Base-by-base conservation (phyloP, 2,113 vertebrate species). In the Cyrtonyx montezumae region DNA sequence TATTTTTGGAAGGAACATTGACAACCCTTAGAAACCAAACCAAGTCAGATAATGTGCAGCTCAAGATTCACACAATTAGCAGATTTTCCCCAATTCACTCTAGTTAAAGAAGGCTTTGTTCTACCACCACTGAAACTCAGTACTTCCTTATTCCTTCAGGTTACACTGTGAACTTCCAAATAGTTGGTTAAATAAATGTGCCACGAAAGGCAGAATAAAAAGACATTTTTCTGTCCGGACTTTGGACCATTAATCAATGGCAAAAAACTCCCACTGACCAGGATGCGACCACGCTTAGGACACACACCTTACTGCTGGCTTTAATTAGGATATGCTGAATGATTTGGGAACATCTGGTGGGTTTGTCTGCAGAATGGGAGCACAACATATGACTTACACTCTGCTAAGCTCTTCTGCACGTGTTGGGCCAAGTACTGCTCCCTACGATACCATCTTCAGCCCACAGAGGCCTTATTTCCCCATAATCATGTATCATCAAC, bases 191-290 rank as follows among this genome's bases (percentile, higher is more conserved):
- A 63, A 53, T 30, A 23, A 8, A 56, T 25, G 5, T 43, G 18
- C 7, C 61, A 61, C 25, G 13, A 78, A 78, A 15, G 2, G 42
- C 0, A 63, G 14, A 82, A 73, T 76, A 37, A 89, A 82, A 15
- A 1, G 9, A 11, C 4, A 34, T 55, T 79, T 84, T 45, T 77
- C 4, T 7, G 30, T 22, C n/a, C n/a, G 71, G 43, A 78, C 79
- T 49, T 70, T 51, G 30, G 9, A 6, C 28, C 2, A 4, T 13
- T 16, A 56, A 43, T n/a, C 68, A 63, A 37, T 0, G 1, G 26
- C 20, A 69, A 43, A 66, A 32, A 45, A 46, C 15, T 14, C 67
- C 5, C 13, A 51, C 0, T 0, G 37, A 67, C 11, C 11, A 25
- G 26, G 48, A 86, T 46, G 36, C 1, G 10, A 48, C 26, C 28